phyloP scores from a whole-genome alignment of 2,113 vertebrate species.

The Caloenas nicobarica region DNA sequence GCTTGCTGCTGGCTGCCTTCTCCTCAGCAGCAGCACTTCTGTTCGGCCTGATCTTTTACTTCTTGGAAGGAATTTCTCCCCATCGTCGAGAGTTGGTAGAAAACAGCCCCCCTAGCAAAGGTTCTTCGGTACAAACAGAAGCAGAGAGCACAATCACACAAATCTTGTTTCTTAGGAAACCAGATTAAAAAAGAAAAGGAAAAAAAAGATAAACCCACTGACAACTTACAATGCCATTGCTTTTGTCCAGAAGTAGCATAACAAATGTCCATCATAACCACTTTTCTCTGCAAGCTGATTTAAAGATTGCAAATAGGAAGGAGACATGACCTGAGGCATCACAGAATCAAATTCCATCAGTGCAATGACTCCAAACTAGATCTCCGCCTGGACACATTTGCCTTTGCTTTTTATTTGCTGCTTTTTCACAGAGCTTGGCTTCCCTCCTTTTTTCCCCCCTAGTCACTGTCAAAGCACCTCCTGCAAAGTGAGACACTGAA shows the following conservation, averaged over 20 bases:
- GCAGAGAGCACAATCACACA: not conserved
- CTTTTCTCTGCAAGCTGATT: slow-evolving; percentile 1
- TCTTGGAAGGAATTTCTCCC: not conserved
- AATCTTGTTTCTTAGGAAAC: slow-evolving; percentile 50
- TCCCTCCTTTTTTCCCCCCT: not conserved
- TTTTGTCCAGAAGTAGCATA: slow-evolving; percentile 7
- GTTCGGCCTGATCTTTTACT: not conserved
- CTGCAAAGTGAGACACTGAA: not conserved
- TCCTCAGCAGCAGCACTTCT: not conserved
- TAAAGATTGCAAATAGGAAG: not conserved
- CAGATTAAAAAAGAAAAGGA: not conserved
- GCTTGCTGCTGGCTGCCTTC: not conserved
- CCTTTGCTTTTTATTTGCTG: slow-evolving; percentile 33
- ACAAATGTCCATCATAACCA: slow-evolving; percentile 24
- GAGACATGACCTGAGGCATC: not conserved
- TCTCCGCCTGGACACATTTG: not conserved
- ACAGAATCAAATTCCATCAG: slow-evolving; percentile 35
- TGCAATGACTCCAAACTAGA: not conserved
- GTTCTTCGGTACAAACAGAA: not conserved
- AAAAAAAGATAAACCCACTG: not conserved
- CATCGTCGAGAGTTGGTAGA: not conserved
- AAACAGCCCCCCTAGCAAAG: not conserved
- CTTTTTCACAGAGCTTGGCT: not conserved
- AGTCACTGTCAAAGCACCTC: not conserved
- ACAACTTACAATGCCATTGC: not conserved